Evolutionary conservation across 2,113 vertebrate species (phyloP).

Genomic region (Dromaius novaehollandiae): DNA sequence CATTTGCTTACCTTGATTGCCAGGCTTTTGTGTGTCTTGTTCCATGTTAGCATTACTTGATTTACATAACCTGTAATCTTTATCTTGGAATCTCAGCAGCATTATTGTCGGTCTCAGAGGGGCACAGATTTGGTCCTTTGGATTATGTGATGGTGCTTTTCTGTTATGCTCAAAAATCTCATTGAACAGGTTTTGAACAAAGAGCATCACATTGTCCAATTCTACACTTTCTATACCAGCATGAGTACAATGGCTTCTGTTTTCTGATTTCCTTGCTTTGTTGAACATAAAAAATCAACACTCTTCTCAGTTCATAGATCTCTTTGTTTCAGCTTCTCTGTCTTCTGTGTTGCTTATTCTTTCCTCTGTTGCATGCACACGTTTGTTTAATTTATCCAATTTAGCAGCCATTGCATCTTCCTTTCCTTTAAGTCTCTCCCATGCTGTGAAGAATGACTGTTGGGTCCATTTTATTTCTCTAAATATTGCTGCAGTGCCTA

Average conservation of each 20-base stretch:
- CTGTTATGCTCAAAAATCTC: neutral
- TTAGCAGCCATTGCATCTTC: slow-evolving; percentile 47
- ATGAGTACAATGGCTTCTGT: slow-evolving; percentile 5
- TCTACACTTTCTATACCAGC: neutral
- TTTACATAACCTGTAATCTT: neutral
- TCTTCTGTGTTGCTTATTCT: slow-evolving; percentile 34
- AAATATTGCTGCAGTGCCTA: slow-evolving; percentile 59
- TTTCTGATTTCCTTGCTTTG: slow-evolving; percentile 49
- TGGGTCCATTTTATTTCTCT: slow-evolving; percentile 53
- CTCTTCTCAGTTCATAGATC: slow-evolving; percentile 34
- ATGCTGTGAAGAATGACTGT: slow-evolving; percentile 65
- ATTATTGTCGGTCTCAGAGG: neutral
- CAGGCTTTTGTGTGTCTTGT: neutral
- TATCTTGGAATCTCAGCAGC: neutral
- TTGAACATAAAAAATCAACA: slow-evolving; percentile 49
- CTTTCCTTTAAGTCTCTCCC: slow-evolving; percentile 25
- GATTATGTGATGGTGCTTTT: neutral
- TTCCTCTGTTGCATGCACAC: slow-evolving; percentile 54
- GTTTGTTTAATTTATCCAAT: slow-evolving; percentile 69
- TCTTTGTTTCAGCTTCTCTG: slow-evolving; percentile 43
- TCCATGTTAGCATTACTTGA: neutral
- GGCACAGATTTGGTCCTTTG: neutral
- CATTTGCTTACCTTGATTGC: neutral
- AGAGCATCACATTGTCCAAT: neutral
- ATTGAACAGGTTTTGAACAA: slow-evolving; percentile 1